phyloP scores from a whole-genome alignment of 2,113 vertebrate genomes.

The Bothrops jararaca region DNA sequence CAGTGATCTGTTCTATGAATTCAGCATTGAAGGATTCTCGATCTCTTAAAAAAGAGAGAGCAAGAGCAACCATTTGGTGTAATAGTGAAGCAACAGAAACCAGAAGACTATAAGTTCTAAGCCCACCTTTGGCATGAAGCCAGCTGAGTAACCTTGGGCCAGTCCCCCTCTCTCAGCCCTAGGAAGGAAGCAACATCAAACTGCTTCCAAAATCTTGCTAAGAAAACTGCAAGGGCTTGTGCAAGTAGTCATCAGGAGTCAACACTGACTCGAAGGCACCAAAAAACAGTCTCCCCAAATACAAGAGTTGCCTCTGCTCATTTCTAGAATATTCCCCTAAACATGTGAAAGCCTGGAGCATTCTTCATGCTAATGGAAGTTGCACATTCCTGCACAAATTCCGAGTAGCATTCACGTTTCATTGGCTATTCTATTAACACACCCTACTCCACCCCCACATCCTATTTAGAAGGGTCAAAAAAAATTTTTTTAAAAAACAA shows the following conservation, averaged over 20 bases:
- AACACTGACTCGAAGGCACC: background rate
- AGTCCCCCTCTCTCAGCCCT: background rate
- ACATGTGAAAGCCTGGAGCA: background rate
- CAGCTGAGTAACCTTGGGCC: background rate
- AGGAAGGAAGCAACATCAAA: background rate
- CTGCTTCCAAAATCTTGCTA: background rate
- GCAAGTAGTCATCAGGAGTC: background rate
- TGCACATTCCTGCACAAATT: background rate
- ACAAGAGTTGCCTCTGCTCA: background rate
- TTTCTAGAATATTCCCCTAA: background rate
- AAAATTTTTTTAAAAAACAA: background rate
- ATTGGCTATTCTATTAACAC: background rate
- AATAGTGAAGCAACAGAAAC: background rate
- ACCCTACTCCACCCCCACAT: background rate
- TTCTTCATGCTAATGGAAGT: background rate
- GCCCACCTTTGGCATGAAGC: background rate
- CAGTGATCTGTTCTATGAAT: fast-evolving
- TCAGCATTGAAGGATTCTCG: background rate
- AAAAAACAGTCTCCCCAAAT: background rate
- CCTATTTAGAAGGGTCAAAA: background rate
- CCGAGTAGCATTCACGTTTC: background rate
- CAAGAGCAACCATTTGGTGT: background rate
- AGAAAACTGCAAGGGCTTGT: background rate
- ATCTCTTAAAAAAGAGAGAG: background rate
- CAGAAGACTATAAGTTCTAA: background rate